Evolutionary conservation across 2,797 vertebrate genomes (phyloP), one percentile per base, ranked within the genome.

Genomic region (Chaunax sp.): DNA sequence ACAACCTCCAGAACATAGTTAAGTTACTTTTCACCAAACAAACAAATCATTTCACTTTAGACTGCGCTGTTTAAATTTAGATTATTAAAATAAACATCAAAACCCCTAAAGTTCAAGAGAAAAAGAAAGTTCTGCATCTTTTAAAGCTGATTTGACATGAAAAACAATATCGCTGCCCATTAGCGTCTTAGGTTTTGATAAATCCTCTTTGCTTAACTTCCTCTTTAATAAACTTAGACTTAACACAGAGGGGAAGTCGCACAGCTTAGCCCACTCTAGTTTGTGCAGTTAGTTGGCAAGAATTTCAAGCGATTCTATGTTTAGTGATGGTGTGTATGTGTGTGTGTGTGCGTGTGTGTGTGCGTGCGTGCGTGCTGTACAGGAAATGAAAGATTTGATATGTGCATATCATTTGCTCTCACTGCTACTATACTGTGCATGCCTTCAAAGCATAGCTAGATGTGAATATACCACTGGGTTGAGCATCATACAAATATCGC

Each of bases 191-290:
- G 26, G 66, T 53, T 77, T 56, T 69, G 15, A 83, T 87, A 89
- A 93, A 91, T 78, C 87, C 84, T 90, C 81, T 90, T 92, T 84
- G 56, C 75, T 69, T 75, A 92, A 90, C 53, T 83, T 89, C 76
- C 78, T 69, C 72, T 91, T 90, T 88, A 92, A 92, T 89, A 72
- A 90, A 85, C 69, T 85, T 90, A 79, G 70, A 82, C 79, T 88
- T 85, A 84, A 75, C 65, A 85, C 78, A 44, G 66, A 57, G 60
- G 61, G 40, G 41, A 81, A 75, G 69, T 87, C 69, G 50, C 51
- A 61, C 60, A 69, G 90, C 72, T 92, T 83, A 89, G 61, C 66
- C 60, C 20, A 55, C 64, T 85, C 43, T 75, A 75, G 58, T 62
- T 72, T 62, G 46, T 71, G 63, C 66, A 64, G 68, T 77, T 61